phyloP scores from a whole-genome alignment of 2,113 vertebrate species.

The Camelus bactrianus region DNA sequence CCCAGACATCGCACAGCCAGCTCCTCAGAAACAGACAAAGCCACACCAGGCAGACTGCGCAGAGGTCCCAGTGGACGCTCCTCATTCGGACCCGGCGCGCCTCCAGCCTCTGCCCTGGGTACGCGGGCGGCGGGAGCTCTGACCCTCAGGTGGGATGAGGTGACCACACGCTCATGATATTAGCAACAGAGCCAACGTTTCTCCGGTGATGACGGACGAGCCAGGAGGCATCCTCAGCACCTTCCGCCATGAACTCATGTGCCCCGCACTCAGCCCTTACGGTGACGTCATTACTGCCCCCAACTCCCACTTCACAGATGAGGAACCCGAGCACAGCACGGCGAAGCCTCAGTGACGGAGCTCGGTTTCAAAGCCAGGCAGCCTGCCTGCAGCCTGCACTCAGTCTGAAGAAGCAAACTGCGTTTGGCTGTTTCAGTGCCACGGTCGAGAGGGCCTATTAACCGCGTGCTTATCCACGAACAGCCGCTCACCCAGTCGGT shows the following conservation, averaged over 20 bases:
- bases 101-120: not conserved
- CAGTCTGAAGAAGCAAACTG: not conserved
- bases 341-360: not conserved
- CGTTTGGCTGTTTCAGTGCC: not conserved
- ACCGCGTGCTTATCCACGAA: not conserved
- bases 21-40: not conserved
- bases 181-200: not conserved
- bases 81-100: not conserved
- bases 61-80: not conserved
- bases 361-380: not conserved
- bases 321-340: not conserved
- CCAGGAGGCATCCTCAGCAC: not conserved
- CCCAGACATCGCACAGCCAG: not conserved
- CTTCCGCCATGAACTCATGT: not conserved
- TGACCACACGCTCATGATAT: not conserved
- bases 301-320: not conserved
- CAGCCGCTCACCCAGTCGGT: not conserved
- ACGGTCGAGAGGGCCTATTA: not conserved
- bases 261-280: not conserved
- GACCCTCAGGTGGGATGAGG: not conserved
- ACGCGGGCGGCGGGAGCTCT: not conserved
- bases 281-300: too few relatives aligned
- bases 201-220: not conserved
- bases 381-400: not conserved
- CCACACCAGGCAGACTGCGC: not conserved